Evolutionary conservation across 2,797 vertebrate species (phyloP).

Genomic region (Alcedo atthis): DNA sequence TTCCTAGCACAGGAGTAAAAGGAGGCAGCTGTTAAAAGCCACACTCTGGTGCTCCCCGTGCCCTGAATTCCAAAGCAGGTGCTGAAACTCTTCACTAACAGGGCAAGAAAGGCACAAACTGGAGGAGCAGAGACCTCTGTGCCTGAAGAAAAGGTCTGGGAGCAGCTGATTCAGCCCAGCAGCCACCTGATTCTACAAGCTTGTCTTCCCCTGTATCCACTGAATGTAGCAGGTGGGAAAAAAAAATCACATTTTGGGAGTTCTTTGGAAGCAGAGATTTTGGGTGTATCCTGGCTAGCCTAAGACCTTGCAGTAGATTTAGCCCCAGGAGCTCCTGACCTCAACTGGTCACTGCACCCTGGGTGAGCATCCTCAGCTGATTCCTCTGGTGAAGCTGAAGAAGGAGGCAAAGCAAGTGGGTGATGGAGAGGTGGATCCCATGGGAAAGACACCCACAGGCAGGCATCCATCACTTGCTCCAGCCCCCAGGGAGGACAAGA

Average conservation of each 20-base stretch:
- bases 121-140: neutral
- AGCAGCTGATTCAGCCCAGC: neutral
- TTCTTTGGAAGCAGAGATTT: neutral
- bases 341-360: rapidly evolving
- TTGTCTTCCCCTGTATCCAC: neutral
- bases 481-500: neutral
- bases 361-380: neutral
- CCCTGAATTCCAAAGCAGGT: neutral
- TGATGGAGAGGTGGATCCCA: neutral
- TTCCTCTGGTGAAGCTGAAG: neutral
- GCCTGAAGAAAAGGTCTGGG: neutral
- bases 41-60: neutral
- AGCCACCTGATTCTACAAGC: rapidly evolving
- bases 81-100: neutral
- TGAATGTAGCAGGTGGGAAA: neutral
- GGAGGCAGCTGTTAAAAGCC: neutral
- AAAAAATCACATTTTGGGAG: neutral
- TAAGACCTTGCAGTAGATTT: neutral
- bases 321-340: neutral
- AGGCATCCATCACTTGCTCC: rapidly evolving
- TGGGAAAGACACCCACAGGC: neutral
- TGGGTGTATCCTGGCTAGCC: rapidly evolving
- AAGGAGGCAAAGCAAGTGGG: neutral
- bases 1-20: neutral
- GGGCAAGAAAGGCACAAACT: neutral